Conservation (phyloP, 2,797 vertebrate species). For the Gallinago nigripennis region DNA sequence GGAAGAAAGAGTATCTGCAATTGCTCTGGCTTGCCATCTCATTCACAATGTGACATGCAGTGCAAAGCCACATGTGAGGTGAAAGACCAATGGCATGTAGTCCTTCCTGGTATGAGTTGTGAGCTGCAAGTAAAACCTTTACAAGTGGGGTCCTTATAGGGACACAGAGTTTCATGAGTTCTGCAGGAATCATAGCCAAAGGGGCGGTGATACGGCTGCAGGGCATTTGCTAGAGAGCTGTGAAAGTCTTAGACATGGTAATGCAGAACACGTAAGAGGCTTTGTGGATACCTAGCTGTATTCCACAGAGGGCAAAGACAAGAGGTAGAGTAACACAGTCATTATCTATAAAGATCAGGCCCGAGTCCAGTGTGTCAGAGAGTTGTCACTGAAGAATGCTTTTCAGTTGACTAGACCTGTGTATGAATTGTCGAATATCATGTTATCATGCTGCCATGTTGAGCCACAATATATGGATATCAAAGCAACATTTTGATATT, state of each 20-base stretch:
- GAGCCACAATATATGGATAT: not conserved
- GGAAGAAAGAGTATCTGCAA: not conserved
- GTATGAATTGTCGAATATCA: not conserved
- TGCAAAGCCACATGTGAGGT: not conserved
- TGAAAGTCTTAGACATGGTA: slow-evolving; percentile 16
- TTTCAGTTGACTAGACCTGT: not conserved
- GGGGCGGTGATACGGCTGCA: not conserved
- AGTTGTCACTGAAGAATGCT: not conserved
- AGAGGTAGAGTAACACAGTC: not conserved
- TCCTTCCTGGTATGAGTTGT: not conserved
- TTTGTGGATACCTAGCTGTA: not conserved
- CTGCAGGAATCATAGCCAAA: not conserved
- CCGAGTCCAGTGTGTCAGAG: not conserved
- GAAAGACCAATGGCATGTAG: rapidly evolving
- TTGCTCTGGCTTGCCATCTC: not conserved
- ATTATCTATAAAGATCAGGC: not conserved
- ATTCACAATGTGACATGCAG: not conserved
- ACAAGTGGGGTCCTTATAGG: not conserved
- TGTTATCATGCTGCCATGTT: not conserved
- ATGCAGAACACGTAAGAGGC: not conserved
- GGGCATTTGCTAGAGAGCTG: not conserved
- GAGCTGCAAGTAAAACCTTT: not conserved
- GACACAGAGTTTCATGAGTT: not conserved
- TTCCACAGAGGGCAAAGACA: not conserved
- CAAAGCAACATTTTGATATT: not conserved